Conservation (phyloP, 2,797 vertebrate genomes). For the Poecile montanus region DNA sequence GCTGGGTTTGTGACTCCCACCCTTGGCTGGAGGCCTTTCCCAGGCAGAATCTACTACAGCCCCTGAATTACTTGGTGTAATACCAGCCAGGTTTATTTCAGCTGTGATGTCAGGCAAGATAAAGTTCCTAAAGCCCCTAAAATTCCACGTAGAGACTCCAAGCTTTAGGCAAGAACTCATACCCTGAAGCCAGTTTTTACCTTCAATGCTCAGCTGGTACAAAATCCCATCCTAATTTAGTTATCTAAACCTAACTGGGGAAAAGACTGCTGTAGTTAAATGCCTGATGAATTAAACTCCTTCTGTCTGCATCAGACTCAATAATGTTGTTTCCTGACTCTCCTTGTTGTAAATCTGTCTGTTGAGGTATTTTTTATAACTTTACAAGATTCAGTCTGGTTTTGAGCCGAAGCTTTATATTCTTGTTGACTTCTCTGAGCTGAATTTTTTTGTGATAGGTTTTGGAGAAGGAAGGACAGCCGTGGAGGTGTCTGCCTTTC, state of each 20-base stretch:
- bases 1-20: neutral
- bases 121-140: neutral
- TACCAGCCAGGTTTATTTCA: neutral
- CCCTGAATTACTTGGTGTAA: neutral
- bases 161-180: neutral
- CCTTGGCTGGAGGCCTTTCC: neutral
- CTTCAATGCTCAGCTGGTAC: neutral
- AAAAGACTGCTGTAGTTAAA: neutral
- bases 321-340: neutral
- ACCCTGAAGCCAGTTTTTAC: neutral
- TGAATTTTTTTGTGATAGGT: neutral
- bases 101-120: neutral
- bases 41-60: neutral
- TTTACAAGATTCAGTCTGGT: neutral
- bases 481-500: neutral
- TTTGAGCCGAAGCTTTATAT: neutral
- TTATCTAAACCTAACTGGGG: neutral
- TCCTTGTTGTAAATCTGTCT: neutral
- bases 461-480: neutral
- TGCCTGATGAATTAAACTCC: neutral
- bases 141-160: neutral
- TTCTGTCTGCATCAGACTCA: neutral
- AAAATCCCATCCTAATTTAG: neutral
- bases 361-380: neutral
- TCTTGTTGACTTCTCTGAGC: neutral